These are phyloP conservation scores for Neolamprologus variostigma DNA, from an alignment of 2,113 vertebrate genomes.

Conservation along the genomic window DNA sequence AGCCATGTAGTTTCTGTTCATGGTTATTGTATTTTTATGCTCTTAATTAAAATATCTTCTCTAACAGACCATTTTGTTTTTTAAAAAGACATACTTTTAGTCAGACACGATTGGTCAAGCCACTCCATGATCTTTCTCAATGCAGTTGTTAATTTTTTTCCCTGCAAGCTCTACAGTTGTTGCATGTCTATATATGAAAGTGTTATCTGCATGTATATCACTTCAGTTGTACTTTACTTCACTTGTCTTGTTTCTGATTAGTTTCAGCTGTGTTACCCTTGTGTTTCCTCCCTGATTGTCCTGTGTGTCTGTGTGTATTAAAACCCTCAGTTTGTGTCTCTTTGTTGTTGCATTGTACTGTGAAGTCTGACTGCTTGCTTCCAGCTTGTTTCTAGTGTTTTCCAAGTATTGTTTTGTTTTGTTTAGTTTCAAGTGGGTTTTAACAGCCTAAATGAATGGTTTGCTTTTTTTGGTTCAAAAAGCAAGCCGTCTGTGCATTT, in stretches of 20 bases:
- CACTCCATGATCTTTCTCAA: not conserved
- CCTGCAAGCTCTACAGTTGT: not conserved
- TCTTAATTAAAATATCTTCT: not conserved
- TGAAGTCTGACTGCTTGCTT: not conserved
- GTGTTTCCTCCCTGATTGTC: not conserved
- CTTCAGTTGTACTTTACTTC: not conserved
- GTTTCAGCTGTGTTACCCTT: not conserved
- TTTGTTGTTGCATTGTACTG: not conserved
- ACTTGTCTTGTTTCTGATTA: not conserved
- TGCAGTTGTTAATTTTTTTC: not conserved
- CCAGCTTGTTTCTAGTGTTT: not conserved
- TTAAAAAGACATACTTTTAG: not conserved
- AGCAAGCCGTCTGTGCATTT: not conserved
- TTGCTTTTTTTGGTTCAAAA: not conserved
- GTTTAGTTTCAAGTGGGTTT: not conserved
- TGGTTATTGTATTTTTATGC: not conserved
- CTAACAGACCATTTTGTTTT: not conserved
- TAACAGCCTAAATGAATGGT: not conserved
- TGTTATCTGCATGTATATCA: not conserved
- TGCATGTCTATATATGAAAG: not conserved
- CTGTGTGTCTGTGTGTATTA: not conserved
- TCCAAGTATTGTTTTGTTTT: not conserved
- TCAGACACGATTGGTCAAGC: not conserved
- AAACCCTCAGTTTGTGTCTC: not conserved
- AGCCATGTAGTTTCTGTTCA: not conserved